Conservation (phyloP, 2,888 invertebrate genomes). For the Sarcophaga carnaria region DNA sequence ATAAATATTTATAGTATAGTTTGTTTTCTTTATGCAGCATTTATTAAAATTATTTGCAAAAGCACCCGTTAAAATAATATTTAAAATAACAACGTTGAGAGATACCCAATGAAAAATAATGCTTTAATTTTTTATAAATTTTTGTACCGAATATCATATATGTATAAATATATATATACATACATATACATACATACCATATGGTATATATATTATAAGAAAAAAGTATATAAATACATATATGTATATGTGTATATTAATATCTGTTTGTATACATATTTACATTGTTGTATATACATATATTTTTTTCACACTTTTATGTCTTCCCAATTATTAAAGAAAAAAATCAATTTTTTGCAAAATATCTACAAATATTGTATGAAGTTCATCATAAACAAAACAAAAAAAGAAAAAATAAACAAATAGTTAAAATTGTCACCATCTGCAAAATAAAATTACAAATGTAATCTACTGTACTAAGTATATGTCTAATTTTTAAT, state of each 20-base stretch:
- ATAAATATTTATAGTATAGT: slow-evolving; percentile 33
- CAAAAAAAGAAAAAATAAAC: background rate
- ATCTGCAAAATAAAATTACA: background rate
- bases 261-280: too few relatives aligned
- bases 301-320: slow-evolving; percentile 69
- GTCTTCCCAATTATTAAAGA: slow-evolving; percentile 68
- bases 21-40: slow-evolving; percentile 45
- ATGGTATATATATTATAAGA: slow-evolving; percentile 14
- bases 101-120: slow-evolving; percentile 18
- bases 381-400: background rate
- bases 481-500: too few relatives aligned
- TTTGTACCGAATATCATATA: slow-evolving; percentile 43
- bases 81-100: background rate
- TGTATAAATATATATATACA: slow-evolving; percentile 52
- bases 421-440: background rate
- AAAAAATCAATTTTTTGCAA: slow-evolving; percentile 59
- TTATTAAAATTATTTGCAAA: slow-evolving; percentile 58
- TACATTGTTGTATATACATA: slow-evolving; percentile 50
- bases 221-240: slow-evolving; percentile 27
- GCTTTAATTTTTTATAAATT: slow-evolving; percentile 64
- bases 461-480: too few relatives aligned
- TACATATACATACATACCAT: background rate
- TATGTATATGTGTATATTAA: background rate
- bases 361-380: slow-evolving; percentile 30
- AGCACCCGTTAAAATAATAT: slow-evolving; percentile 55